Evolutionary conservation across 2,113 vertebrate species (phyloP), one percentile per base, ranked within the genome.

Genomic region (Toxotes chatareus): DNA sequence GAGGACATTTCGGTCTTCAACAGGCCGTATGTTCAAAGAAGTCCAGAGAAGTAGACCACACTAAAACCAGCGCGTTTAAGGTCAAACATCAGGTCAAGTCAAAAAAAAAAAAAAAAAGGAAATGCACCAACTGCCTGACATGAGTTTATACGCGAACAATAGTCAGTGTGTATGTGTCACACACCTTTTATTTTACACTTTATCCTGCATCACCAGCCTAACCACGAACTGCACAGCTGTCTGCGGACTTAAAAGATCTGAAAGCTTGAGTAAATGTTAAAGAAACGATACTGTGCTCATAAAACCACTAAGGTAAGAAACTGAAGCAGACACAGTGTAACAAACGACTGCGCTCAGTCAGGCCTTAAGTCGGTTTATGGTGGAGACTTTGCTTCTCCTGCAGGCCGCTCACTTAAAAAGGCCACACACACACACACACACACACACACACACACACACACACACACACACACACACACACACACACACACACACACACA

Each of bases 341-440:
- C 11, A 13, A 7, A 34, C 36, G 65, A 16, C 0, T 5, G 7
- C 13, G 55, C 19, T 38, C 61, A 14, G 6, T 31, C 9, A 76
- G 81, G 81, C 87, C 81, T n/a, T 1, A 1, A 13, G 46, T 34
- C 16, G 6, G 0, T 31, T 46, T 4, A 4, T 12, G 51, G 23
- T n/a, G 64, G 42, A 62, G 79, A 36, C 32, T 23, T 31, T 7
- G 5, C 32, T 67, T 72, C 32, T 70, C 9, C 71, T 60, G 49
- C 31, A 86, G 85, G 87, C 85, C 87, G 73, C 82, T 23, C 49
- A 1, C 72, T 19, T 4, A 17, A 66, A 36, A 69, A 84, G 80
- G 78, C 71, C 89, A 84, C 62, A 66, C 51, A 66, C 34, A 57
- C 59, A 13, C 63, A 57, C 27, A 57, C 62, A n/a, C 56, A 36